phyloP scores from a whole-genome alignment of 1,140 invertebrate genomes.

The Aphis craccivora region DNA sequence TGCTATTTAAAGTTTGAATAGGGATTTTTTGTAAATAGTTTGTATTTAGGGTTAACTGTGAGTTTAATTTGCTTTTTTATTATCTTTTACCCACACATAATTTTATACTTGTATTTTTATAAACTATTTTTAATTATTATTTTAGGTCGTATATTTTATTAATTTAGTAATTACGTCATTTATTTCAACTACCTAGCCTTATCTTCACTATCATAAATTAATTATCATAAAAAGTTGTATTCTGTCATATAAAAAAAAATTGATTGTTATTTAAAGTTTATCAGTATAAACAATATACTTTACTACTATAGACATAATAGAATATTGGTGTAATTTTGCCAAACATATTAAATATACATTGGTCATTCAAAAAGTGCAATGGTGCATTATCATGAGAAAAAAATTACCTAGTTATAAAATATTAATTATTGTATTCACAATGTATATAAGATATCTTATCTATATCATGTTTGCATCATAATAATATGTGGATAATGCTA shows the following conservation, averaged over 20 bases:
- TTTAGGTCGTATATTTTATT: not conserved
- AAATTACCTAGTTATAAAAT: not conserved
- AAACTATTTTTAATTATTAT: not conserved
- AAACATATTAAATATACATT: not conserved
- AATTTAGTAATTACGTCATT: not conserved
- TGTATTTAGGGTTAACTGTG: not conserved
- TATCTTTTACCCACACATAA: not conserved
- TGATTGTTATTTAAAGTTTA: not conserved
- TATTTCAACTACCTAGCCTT: not conserved
- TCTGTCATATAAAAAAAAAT: not conserved
- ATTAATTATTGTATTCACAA: not conserved
- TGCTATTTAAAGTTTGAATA: not conserved
- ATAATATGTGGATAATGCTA: not conserved
- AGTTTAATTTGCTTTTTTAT: not conserved
- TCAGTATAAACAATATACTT: not conserved
- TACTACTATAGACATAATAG: too few relatives aligned
- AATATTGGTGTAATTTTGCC: not conserved
- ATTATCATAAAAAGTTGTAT: not conserved
- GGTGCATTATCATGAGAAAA: not conserved
- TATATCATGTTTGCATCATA: not conserved
- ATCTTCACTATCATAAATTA: not conserved
- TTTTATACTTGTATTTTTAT: not conserved
- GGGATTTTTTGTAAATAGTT: not conserved
- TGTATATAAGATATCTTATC: too few relatives aligned
- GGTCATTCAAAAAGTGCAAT: not conserved